Evolutionary conservation across 2,797 vertebrate species (phyloP), one percentile per base, ranked within the genome.

Genomic region (Podargus strigoides): DNA sequence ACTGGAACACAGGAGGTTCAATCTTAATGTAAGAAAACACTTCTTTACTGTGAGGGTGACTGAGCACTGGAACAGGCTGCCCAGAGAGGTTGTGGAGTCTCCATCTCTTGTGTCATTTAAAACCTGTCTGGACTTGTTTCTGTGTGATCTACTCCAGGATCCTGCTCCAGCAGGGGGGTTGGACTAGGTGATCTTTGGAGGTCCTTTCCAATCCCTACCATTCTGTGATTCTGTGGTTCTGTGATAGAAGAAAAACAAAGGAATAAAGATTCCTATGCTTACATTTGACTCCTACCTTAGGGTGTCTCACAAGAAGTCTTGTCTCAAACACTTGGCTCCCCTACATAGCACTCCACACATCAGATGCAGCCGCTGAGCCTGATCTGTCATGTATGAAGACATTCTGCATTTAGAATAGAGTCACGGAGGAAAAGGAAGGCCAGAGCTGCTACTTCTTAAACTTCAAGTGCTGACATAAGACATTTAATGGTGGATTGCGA

Each of bases 281-380:
- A 9, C 2, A 20, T 32, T 17, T 52, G 18, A 53, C 56, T 80
- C 9, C 6, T 62, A 30, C 4, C 10, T 62, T 42, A 56, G 1
- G 19, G 4, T 53, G 7, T 59, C 26, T 72, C 10, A 42, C 32
- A 70, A 66, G 32, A 42, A 75, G 19, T 17, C 23, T 63, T 50
- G 2, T 60, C 11, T 60, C 46, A 73, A 32, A 37, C 5, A 12
- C 27, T 59, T 70, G 64, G 5, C 6, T 70, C 6, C 10, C 4
- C 10, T 41, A 8, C 4, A 34, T 34, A 34, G 27, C 41, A 55
- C 3, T 46, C 10, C 3, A 1, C 7, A 4, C 2, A 13, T 42
- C 12, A 64, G 17, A 46, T 16, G 9, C 24, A 52, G 24, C 12
- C 49, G 8, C 18, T 60, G 72, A 85, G 21, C 14, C 18, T 76